These are phyloP conservation scores for Benthosema pterotum DNA, from an alignment of 2,797 vertebrate species.

Conservation along the genomic window DNA sequence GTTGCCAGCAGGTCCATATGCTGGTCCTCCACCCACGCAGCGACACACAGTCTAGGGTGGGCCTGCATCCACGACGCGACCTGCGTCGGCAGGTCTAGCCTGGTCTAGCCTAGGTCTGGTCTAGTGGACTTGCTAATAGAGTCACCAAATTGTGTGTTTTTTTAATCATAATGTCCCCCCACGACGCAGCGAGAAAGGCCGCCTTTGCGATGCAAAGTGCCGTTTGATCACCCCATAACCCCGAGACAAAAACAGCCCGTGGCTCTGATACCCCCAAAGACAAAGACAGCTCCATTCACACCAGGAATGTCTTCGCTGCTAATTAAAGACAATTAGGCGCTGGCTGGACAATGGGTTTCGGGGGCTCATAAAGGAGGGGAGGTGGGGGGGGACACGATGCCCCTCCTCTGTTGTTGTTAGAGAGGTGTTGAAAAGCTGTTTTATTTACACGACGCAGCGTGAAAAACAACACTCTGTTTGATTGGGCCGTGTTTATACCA, in stretches of 20 bases:
- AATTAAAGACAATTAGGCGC: conserved; percentile 83
- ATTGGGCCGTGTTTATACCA: no score
- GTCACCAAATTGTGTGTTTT: conserved; percentile 60
- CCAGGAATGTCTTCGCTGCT: conserved; percentile 73
- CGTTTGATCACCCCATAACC: conserved; percentile 70
- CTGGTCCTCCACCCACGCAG: not conserved
- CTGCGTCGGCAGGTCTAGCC: conserved; percentile 47
- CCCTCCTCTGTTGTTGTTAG: conserved; percentile 75
- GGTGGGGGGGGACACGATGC: no score
- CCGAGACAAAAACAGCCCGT: conserved; percentile 72
- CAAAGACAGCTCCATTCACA: conserved; percentile 77
- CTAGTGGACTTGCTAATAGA: conserved; percentile 46
- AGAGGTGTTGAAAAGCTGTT: conserved; percentile 63
- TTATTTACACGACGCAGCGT: conserved; percentile 71
- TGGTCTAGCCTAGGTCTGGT: no score
- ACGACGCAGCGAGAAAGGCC: conserved; percentile 41
- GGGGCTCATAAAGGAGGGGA: conserved; percentile 74
- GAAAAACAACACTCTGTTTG: conserved; percentile 55
- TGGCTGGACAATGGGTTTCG: conserved; percentile 71
- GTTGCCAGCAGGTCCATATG: no score
- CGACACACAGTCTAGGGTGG: conserved; percentile 29
- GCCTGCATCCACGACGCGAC: conserved; percentile 30
- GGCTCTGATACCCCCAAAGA: no score
- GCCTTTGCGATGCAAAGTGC: conserved; percentile 76
- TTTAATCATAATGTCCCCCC: not conserved